Base-by-base conservation (phyloP, 2,113 vertebrate species). In the Anhinga anhinga region DNA sequence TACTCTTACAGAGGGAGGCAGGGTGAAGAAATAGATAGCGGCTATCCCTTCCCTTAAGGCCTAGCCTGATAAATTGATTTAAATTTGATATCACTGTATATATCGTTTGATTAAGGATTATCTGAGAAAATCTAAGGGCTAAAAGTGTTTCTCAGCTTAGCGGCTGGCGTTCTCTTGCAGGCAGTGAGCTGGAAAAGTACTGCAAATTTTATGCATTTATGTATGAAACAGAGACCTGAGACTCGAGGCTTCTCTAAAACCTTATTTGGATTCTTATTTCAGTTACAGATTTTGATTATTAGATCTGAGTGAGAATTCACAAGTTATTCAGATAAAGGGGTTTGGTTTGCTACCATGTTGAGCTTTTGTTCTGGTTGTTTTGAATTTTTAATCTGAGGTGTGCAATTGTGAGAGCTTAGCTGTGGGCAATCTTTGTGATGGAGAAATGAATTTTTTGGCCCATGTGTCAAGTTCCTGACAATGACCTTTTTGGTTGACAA, bases 91-190 rank as follows among this genome's bases (percentile, higher is more conserved):
- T 32, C n/a, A 21, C 62, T 80, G 47, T 42, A 40, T 82, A 53
- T 52, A 52, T 53, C 71, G 20, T 87, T 72, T 90, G 92, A 91
- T 96, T 93, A 94, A 91, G 69, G 73, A 82, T 95, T 93, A 96
- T 74, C 56, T 91, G 66, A 93, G 66, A 67, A 92, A 94, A 94
- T 79, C 49, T 89, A 80, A 53, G 56, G 52, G 59, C 67, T 90
- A 59, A 50, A 93, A 71, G 27, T 32, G 11, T 71, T 96, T 53
- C 77, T 92, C 56, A 82, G 30, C 47, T 94, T 86, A 85, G 88
- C 42, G 92, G 88, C 81, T 56, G 21, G 86, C 89, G 62, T 65
- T 80, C 47, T 88, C 52, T 78, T 86, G 66, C 42, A 93, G 56
- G 36, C 83, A 95, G 38, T 18, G 38, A 92, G 56, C 56, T 36